Percentiles rank a stretch among this genome's conserved stretches.
phyloP scores from a whole-genome alignment of 2,888 invertebrate species.

The Nomada ruficornis region DNA sequence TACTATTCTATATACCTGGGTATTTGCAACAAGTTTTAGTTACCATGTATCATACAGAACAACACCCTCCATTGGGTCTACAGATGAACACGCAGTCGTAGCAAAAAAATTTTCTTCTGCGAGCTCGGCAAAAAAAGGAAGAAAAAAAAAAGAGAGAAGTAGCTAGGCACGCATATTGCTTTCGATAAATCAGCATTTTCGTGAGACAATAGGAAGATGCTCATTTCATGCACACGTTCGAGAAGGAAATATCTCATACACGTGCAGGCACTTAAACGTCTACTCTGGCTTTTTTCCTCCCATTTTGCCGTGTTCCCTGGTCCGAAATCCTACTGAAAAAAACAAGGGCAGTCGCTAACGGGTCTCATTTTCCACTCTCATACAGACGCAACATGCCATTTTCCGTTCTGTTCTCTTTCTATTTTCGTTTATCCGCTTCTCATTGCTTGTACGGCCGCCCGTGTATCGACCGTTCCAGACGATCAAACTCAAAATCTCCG shows the following conservation, averaged over 20 bases:
- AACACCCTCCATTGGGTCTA: neutral
- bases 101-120: neutral
- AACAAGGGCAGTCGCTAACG: constrained; percentile 28
- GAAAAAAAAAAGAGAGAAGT: neutral
- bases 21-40: neutral
- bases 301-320: neutral
- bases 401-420: constrained; percentile 11
- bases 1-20: no score
- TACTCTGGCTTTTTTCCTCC: neutral
- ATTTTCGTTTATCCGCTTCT: constrained; percentile 27
- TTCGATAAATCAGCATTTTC: constrained; percentile 32
- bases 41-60: neutral
- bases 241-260: constrained; percentile 2
- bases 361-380: constrained; percentile 32
- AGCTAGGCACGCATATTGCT: constrained; percentile 14
- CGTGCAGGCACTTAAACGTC: constrained; percentile 14
- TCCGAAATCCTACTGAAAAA: constrained; percentile 16
- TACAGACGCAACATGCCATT: constrained; percentile 32
- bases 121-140: neutral
- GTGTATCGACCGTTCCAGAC: constrained; percentile 25
- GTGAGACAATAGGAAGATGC: constrained; percentile 17
- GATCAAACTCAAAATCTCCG: constrained; percentile 38
- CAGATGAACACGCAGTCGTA: neutral
- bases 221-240: constrained; percentile 2
- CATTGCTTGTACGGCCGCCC: constrained; percentile 39